phyloP scores from a whole-genome alignment of 2,888 invertebrate species.

The Tipula helvola region DNA sequence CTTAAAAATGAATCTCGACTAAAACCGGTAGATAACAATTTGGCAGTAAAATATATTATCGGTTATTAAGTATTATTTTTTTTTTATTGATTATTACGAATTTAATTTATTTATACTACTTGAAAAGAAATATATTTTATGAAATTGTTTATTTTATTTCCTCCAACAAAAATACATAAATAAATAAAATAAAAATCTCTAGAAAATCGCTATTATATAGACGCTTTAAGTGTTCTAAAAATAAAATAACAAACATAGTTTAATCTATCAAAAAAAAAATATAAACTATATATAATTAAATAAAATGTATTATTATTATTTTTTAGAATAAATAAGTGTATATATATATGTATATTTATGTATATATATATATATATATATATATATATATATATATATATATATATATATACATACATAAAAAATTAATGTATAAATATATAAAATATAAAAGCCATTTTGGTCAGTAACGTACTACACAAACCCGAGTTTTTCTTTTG shows the following conservation, averaged over 20 bases:
- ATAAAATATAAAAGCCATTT: background rate
- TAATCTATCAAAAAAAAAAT: background rate
- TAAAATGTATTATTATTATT: background rate
- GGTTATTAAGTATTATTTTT: background rate
- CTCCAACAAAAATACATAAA: background rate
- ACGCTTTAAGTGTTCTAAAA: slow-evolving; percentile 11
- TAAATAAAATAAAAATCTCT: background rate
- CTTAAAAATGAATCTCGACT: background rate
- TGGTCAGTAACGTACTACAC: background rate
- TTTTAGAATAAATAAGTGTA: no score
- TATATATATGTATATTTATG: no score
- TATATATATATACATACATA: background rate
- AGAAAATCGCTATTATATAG: slow-evolving; percentile 9
- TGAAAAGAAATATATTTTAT: background rate
- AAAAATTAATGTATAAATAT: background rate
- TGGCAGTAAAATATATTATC: background rate
- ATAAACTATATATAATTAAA: background rate
- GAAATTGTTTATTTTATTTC: background rate
- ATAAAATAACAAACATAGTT: background rate
- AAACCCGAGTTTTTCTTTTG: background rate
- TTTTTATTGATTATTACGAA: background rate
- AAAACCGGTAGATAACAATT: background rate
- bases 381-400: background rate
- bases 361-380: background rate
- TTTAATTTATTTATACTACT: background rate